Evolutionary conservation across 2,113 vertebrate species (phyloP).

Genomic region (Dromiciops gliroides): DNA sequence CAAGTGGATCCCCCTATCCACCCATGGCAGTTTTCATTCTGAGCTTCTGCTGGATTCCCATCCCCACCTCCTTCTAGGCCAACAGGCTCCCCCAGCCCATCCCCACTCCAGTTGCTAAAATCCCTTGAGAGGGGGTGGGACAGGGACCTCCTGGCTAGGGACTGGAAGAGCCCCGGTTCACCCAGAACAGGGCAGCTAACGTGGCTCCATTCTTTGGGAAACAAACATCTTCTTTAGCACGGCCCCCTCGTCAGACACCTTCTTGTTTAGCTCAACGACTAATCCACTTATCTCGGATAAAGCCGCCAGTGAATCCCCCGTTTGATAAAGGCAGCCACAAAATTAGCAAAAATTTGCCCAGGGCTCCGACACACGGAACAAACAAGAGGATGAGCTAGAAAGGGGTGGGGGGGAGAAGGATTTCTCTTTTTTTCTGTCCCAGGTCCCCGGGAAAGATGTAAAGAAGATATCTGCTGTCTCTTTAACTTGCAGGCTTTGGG

Average conservation of each 20-base stretch:
- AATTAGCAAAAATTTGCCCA: constrained; percentile 86
- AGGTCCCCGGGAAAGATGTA: constrained; percentile 78
- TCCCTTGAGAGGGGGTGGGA: background rate
- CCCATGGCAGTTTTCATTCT: background rate
- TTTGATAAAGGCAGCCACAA: constrained; percentile 87
- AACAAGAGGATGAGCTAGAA: constrained; percentile 77
- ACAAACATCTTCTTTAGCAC: constrained; percentile 87
- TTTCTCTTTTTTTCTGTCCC: constrained; percentile 59
- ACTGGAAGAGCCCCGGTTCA: constrained; percentile 37
- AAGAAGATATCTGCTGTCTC: constrained; percentile 70
- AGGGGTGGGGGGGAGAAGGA: constrained; percentile 49
- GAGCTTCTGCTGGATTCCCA: background rate
- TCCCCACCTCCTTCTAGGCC: background rate
- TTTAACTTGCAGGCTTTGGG: constrained; percentile 50
- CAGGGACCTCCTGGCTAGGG: constrained; percentile 54
- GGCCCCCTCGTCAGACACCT: constrained; percentile 82
- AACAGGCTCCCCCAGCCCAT: background rate
- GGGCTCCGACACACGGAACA: constrained; percentile 81
- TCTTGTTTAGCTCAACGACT: constrained; percentile 88
- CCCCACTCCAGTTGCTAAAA: background rate
- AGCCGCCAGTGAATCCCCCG: constrained; percentile 82
- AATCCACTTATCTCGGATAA: constrained; percentile 90
- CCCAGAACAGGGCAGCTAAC: constrained; percentile 69
- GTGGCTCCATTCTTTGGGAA: constrained; percentile 83
- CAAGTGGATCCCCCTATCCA: background rate